Evolutionary conservation across 2,113 vertebrate genomes (phyloP).

Genomic region (Gambusia affinis): DNA sequence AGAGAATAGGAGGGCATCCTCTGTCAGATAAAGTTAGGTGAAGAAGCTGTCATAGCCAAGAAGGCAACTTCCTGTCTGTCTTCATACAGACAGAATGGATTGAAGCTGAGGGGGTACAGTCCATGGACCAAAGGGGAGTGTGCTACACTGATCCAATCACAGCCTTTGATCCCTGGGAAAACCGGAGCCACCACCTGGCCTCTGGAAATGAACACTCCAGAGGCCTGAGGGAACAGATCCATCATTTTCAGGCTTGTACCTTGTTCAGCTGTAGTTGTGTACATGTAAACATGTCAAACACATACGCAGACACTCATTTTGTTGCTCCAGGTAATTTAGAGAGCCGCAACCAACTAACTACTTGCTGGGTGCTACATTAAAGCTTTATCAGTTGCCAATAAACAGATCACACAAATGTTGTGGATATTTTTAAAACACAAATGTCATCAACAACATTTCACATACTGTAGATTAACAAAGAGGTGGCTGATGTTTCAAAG

Average conservation of each 20-base stretch:
- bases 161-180: constrained; percentile 74
- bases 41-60: constrained; percentile 50
- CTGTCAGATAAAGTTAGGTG: constrained; percentile 38
- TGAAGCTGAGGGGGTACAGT: constrained; percentile 11
- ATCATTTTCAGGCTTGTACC: constrained; percentile 55
- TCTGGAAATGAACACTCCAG: constrained; percentile 68
- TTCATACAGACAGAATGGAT: constrained; percentile 33
- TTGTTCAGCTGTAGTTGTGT: constrained; percentile 11
- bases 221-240: constrained; percentile 62
- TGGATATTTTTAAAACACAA: neutral
- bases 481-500: neutral
- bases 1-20: constrained; percentile 32
- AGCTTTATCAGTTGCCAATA: neutral
- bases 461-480: neutral
- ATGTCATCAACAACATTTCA: neutral
- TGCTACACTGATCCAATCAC: constrained; percentile 55
- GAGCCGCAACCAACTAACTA: neutral
- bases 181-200: constrained; percentile 60
- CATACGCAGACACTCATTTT: neutral
- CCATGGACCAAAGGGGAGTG: constrained; percentile 51
- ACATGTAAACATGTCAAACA: constrained; percentile 12
- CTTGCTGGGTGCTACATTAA: neutral
- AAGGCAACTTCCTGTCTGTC: constrained; percentile 47
- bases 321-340: neutral
- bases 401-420: neutral